A percentile compares a stretch with the other conserved stretches of the same genome.
phyloP scores from a whole-genome alignment of 2,113 vertebrate genomes.

The Colistium nudipinnis region DNA sequence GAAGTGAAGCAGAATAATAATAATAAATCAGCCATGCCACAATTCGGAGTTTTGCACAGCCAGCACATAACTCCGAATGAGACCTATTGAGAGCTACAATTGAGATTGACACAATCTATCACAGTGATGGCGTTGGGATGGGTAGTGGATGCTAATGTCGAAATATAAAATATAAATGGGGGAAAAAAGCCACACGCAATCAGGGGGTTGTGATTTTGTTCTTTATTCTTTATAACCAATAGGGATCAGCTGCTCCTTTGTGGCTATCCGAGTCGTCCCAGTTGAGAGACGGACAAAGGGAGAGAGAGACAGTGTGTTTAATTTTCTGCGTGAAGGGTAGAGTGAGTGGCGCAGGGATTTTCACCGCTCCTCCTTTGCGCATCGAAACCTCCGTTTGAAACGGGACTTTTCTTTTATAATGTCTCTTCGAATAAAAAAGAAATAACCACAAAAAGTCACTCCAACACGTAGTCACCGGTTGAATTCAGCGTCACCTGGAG shows the following conservation, averaged over 20 bases:
- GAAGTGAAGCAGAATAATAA: constrained; percentile 53
- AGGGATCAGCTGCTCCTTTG: constrained; percentile 52
- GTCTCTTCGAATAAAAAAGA: constrained; percentile 4
- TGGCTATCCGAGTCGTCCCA: constrained; percentile 31
- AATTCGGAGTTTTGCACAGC: constrained; percentile 31
- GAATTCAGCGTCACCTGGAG: neutral
- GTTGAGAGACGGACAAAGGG: constrained; percentile 5
- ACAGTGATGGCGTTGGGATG: constrained; percentile 6
- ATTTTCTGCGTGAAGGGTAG: constrained; percentile 30
- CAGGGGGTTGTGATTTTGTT: constrained; percentile 19
- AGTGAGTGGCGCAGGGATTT: constrained; percentile 34
- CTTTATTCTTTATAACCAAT: constrained; percentile 45
- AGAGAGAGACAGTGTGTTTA: constrained; percentile 4
- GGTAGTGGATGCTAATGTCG: constrained; percentile 16
- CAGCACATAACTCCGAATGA: constrained; percentile 48
- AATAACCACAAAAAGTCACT: constrained; percentile 12
- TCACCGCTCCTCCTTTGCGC: constrained; percentile 21
- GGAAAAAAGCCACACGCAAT: neutral
- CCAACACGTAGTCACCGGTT: constrained; percentile 16
- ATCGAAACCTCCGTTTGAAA: constrained; percentile 33
- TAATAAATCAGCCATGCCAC: constrained; percentile 37
- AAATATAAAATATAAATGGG: constrained; percentile 47
- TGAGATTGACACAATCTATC: constrained; percentile 40
- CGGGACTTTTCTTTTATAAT: constrained; percentile 26
- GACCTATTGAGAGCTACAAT: constrained; percentile 30